These are phyloP conservation scores for Chelonoidis abingdonii DNA, from an alignment of 2,113 vertebrate species.

Conservation along the genomic window DNA sequence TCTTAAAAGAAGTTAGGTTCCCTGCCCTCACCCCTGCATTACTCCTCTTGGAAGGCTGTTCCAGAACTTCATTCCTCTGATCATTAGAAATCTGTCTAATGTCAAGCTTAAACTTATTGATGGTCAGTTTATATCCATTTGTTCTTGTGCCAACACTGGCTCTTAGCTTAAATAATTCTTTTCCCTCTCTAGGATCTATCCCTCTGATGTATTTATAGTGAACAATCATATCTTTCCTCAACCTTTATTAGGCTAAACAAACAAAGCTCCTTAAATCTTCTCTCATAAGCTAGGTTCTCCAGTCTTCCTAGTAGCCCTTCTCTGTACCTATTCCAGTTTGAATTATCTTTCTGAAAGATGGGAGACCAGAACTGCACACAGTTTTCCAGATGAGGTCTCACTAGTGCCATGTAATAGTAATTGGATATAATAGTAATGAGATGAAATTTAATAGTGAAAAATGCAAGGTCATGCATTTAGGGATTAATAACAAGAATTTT, in stretches of 20 bases:
- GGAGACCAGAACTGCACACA: not conserved
- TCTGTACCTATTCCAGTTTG: not conserved
- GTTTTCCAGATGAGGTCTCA: not conserved
- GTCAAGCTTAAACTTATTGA: not conserved
- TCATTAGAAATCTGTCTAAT: not conserved
- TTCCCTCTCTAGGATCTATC: no score
- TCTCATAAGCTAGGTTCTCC: not conserved
- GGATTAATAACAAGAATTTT: no score
- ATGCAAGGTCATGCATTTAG: no score
- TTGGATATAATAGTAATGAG: no score
- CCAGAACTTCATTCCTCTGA: not conserved
- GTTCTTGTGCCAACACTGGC: no score
- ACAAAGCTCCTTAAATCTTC: not conserved
- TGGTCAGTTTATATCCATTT: no score
- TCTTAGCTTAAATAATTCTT: no score
- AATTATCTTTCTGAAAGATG: not conserved
- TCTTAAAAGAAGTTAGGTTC: not conserved
- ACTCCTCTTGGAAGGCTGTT: not conserved
- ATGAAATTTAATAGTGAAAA: no score
- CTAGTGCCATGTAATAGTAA: not conserved
- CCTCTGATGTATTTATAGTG: not conserved
- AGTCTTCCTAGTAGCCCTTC: not conserved
- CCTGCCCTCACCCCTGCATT: not conserved
- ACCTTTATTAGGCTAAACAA: not conserved
- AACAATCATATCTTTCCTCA: not conserved